Evolutionary conservation across 2,797 vertebrate genomes (phyloP).

Genomic region (Sebastes oblongus): DNA sequence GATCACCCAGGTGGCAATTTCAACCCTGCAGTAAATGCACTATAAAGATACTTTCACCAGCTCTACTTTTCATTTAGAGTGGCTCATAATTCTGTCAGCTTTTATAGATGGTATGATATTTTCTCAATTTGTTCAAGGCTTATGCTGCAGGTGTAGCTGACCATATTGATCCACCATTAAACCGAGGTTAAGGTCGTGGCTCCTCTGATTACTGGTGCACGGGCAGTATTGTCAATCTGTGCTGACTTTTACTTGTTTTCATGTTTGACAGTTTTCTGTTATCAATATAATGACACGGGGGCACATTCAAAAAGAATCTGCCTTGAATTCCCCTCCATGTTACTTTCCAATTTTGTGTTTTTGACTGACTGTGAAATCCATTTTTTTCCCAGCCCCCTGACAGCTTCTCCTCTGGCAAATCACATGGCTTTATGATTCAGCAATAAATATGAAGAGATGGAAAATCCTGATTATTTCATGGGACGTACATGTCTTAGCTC

Average conservation of each 20-base stretch:
- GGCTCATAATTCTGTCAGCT: slow-evolving; percentile 54
- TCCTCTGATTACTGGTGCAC: slow-evolving; percentile 18
- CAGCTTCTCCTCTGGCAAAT: slow-evolving; percentile 26
- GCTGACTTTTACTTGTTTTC: not conserved
- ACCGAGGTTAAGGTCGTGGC: slow-evolving; percentile 24
- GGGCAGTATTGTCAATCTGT: not conserved
- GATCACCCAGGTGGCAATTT: slow-evolving; percentile 41
- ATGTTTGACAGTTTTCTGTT: not conserved
- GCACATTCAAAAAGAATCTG: not conserved
- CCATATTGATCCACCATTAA: slow-evolving; percentile 58
- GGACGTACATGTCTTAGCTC: not conserved
- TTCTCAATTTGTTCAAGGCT: slow-evolving; percentile 51
- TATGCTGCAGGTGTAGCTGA: slow-evolving; percentile 35
- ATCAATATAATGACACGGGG: not conserved
- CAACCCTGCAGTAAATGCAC: slow-evolving; percentile 38
- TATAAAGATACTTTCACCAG: slow-evolving; percentile 35
- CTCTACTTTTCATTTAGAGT: slow-evolving; percentile 61
- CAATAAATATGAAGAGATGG: slow-evolving; percentile 4
- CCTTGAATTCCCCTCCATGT: slow-evolving; percentile 19
- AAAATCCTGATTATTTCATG: slow-evolving; percentile 24
- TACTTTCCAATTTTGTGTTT: slow-evolving; percentile 20
- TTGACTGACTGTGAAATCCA: slow-evolving; percentile 20
- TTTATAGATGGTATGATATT: slow-evolving; percentile 61
- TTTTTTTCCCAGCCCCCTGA: slow-evolving; percentile 1
- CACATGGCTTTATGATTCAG: slow-evolving; percentile 27